Percentiles rank a stretch among this genome's conserved stretches.
Evolutionary conservation across 1,140 invertebrate genomes (phyloP).

Genomic region (Trinorchestia longiramus): DNA sequence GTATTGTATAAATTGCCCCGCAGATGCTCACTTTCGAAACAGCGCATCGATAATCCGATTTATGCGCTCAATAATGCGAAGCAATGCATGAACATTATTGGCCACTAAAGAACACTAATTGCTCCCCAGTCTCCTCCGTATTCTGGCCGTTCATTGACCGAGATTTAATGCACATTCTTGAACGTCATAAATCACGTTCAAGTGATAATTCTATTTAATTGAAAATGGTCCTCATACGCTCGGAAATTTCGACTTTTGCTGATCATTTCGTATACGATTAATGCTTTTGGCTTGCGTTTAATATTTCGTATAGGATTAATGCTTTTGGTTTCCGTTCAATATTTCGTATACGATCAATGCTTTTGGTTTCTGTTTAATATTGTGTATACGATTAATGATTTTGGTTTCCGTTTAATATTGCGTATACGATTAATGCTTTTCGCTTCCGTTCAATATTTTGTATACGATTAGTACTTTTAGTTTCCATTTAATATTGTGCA

Average conservation of each 20-base stretch:
- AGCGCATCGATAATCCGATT: conserved; percentile 21
- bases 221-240: neutral
- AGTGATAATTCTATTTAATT: neutral
- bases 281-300: neutral
- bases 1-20: neutral
- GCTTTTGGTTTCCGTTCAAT: too few relatives aligned
- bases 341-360: too few relatives aligned
- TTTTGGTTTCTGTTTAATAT: too few relatives aligned
- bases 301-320: neutral
- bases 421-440: too few relatives aligned
- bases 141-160: neutral
- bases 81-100: conserved; percentile 31
- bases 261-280: too few relatives aligned
- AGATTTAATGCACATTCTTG: neutral
- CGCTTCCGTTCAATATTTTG: too few relatives aligned
- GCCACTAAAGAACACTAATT: conserved; percentile 7
- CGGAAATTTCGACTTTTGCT: neutral
- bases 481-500: too few relatives aligned
- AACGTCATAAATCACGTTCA: neutral
- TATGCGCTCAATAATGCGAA: neutral
- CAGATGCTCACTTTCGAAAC: neutral
- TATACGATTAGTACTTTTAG: too few relatives aligned
- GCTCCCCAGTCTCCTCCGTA: neutral
- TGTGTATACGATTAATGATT: too few relatives aligned
- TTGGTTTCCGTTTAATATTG: too few relatives aligned